phyloP scores from a whole-genome alignment of 2,797 vertebrate species.

The Channallabes apus region DNA sequence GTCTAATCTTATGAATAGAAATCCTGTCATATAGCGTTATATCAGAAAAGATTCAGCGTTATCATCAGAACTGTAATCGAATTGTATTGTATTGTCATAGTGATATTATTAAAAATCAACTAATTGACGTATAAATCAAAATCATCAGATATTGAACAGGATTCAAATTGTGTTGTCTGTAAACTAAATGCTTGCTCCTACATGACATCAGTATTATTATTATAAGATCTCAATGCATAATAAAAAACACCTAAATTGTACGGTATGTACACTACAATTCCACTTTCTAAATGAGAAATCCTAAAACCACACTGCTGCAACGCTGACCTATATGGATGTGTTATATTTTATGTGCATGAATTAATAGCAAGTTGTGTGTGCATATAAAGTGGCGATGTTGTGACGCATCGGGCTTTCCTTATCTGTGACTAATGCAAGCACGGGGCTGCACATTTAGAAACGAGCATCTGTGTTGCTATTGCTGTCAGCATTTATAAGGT shows the following conservation, averaged over 20 bases:
- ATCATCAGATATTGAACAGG: neutral
- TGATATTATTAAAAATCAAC: neutral
- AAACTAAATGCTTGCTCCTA: neutral
- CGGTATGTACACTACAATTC: neutral
- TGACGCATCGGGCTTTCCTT: constrained; percentile 4
- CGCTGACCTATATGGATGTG: neutral
- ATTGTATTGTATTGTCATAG: neutral
- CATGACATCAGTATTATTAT: neutral
- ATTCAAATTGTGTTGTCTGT: neutral
- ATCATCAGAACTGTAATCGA: neutral
- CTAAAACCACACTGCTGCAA: neutral
- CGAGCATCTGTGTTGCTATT: neutral
- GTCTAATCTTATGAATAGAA: neutral
- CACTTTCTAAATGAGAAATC: neutral
- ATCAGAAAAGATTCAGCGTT: neutral
- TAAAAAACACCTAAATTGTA: neutral
- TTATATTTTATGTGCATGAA: neutral
- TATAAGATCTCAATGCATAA: too few relatives aligned
- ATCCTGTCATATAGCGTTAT: neutral
- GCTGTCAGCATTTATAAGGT: neutral
- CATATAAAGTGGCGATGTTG: neutral
- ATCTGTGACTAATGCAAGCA: constrained; percentile 4
- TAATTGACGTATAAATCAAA: neutral
- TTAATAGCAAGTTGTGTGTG: neutral
- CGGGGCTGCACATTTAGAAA: neutral